Percentiles rank a stretch among this genome's conserved stretches.
Evolutionary conservation across 1,140 invertebrate genomes (phyloP).

Genomic region (Steinernema khuongi): DNA sequence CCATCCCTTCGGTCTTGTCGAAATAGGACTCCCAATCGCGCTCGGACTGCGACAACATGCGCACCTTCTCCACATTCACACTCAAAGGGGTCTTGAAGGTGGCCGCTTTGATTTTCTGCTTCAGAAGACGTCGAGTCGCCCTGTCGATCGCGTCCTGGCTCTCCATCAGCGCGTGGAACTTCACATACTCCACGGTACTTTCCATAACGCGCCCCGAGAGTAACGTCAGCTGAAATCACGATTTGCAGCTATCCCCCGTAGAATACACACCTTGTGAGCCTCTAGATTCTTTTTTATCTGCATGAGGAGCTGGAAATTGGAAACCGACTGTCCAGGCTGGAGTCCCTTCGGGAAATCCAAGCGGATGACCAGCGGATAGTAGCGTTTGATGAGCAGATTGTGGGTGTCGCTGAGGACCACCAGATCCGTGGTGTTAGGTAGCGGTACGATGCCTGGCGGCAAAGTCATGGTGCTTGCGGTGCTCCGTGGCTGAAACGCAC

Average conservation of each 20-base stretch:
- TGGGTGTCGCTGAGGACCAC: background rate
- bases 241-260: background rate
- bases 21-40: background rate
- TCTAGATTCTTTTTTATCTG: background rate
- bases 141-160: conserved; percentile 2
- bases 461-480: background rate
- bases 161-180: conserved; percentile 9
- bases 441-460: background rate
- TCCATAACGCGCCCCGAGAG: background rate
- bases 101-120: background rate
- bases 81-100: conserved; percentile 1
- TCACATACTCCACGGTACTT: conserved; percentile 1
- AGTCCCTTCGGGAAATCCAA: background rate
- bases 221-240: background rate
- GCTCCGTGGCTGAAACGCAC: background rate
- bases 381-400: background rate
- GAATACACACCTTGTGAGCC: background rate
- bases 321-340: background rate
- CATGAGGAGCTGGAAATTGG: background rate
- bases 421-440: background rate
- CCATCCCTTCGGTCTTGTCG: background rate
- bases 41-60: background rate
- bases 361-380: background rate
- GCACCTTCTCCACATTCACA: background rate
- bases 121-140: background rate